Evolutionary conservation across 1,140 invertebrate species (phyloP).

Genomic region (Saxidomus purpurata): DNA sequence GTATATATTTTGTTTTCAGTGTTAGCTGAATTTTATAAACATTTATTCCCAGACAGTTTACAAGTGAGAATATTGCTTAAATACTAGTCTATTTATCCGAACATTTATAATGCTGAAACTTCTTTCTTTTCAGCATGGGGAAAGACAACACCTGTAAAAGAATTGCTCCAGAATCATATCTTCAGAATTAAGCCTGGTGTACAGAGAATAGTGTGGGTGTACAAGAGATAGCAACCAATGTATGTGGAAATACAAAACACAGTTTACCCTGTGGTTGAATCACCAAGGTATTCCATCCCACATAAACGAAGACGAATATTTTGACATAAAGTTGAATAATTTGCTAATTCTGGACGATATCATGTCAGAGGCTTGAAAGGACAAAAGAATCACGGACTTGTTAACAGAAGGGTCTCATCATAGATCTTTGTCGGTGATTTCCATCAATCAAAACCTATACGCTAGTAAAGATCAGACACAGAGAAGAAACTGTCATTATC

Average conservation of each 20-base stretch:
- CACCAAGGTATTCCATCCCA: conserved; percentile 32
- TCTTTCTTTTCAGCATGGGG: too few species aligned
- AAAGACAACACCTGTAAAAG: conserved; percentile 32
- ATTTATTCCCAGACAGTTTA: too few species aligned
- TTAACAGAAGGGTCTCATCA: too few species aligned
- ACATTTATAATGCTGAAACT: too few species aligned
- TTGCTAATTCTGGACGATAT: conserved; percentile 29
- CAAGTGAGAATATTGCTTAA: too few species aligned
- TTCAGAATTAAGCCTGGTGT: background rate
- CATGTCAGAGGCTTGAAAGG: conserved; percentile 1
- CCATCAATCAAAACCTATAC: conserved; percentile 47
- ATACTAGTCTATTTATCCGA: too few species aligned
- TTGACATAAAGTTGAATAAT: conserved; percentile 13
- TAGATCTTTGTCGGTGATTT: too few species aligned
- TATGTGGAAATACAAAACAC: conserved; percentile 26
- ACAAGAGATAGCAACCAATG: conserved; percentile 59
- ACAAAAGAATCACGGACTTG: conserved; percentile 45
- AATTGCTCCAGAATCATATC: background rate
- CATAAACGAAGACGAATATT: conserved; percentile 35
- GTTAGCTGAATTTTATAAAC: too few species aligned
- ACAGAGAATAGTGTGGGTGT: conserved; percentile 55
- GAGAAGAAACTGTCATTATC: conserved; percentile 26
- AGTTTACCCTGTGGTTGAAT: conserved; percentile 43
- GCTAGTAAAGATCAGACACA: conserved; percentile 20
- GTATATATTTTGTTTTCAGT: too few species aligned